Percentiles rank a stretch among this genome's conserved stretches.
phyloP scores from a whole-genome alignment of 1,140 invertebrate genomes.

The Diplogasteroides magnus region DNA sequence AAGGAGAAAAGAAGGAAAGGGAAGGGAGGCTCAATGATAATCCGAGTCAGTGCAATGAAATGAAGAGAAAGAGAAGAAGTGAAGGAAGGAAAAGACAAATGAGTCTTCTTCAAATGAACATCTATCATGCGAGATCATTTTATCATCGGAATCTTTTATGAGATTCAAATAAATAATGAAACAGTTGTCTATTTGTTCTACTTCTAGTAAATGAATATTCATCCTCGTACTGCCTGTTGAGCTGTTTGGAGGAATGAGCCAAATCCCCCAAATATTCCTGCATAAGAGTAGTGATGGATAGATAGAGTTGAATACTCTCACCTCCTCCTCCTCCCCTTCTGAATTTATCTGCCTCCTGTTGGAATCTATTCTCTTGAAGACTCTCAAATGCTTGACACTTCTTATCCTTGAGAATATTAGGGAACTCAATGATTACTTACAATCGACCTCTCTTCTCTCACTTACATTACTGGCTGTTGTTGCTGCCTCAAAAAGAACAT shows the following conservation, averaged over 20 bases:
- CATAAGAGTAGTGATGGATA: neutral
- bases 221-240: neutral
- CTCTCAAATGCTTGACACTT: constrained; percentile 51
- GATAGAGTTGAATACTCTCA: neutral
- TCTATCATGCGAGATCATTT: too few species aligned
- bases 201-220: too few species aligned
- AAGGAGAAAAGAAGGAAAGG: too few species aligned
- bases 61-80: too few species aligned
- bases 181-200: too few species aligned
- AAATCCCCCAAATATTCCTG: neutral
- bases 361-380: constrained; percentile 52
- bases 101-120: too few species aligned
- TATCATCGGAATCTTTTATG: too few species aligned
- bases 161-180: too few species aligned
- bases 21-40: too few species aligned
- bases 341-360: constrained; percentile 50
- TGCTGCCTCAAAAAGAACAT: constrained; percentile 53
- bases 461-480: constrained; percentile 50
- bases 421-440: constrained; percentile 35
- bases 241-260: neutral
- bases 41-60: too few species aligned
- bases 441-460: neutral
- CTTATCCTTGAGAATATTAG: constrained; percentile 55
- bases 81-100: too few species aligned
- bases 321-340: constrained; percentile 40